A percentile compares a stretch with the other conserved stretches of the same genome.
Evolutionary conservation across 2,797 vertebrate genomes (phyloP).

Genomic region (Potorous gilbertii): DNA sequence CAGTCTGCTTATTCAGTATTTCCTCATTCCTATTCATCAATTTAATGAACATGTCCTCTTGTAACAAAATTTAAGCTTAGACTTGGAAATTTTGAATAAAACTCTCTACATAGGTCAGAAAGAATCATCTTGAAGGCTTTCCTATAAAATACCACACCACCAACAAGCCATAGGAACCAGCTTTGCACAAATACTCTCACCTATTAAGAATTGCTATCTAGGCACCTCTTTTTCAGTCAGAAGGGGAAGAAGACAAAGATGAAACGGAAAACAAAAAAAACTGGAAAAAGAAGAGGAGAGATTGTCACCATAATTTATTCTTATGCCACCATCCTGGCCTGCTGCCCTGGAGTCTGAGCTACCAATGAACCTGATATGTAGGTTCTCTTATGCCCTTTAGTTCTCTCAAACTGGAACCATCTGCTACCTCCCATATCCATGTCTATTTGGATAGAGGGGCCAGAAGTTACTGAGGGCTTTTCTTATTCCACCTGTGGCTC

Average conservation of each 20-base stretch:
- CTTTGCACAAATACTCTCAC: not conserved
- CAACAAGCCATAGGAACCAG: not conserved
- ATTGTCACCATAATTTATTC: not conserved
- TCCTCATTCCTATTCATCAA: not conserved
- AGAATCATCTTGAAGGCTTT: not conserved
- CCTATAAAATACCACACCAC: not conserved
- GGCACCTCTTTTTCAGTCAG: not conserved
- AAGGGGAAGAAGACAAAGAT: not conserved
- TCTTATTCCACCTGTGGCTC: not conserved
- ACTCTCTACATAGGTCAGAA: not conserved
- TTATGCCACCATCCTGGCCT: not conserved
- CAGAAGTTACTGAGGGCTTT: not conserved
- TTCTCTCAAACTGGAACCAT: not conserved
- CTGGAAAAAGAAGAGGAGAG: not conserved
- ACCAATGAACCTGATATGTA: not conserved
- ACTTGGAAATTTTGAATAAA: not conserved
- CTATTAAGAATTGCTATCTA: not conserved
- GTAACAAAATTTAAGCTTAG: not conserved
- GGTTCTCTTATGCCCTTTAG: not conserved
- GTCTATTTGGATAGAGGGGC: not conserved
- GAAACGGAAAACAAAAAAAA: not conserved
- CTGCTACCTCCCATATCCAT: not conserved
- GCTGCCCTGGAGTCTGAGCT: not conserved
- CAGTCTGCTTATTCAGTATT: not conserved
- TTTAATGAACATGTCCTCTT: not conserved